Evolutionary conservation across 37 sponge, comb jelly and placozoan genomes (phyloP).

Genomic region (Amphimedon queenslandica): DNA sequence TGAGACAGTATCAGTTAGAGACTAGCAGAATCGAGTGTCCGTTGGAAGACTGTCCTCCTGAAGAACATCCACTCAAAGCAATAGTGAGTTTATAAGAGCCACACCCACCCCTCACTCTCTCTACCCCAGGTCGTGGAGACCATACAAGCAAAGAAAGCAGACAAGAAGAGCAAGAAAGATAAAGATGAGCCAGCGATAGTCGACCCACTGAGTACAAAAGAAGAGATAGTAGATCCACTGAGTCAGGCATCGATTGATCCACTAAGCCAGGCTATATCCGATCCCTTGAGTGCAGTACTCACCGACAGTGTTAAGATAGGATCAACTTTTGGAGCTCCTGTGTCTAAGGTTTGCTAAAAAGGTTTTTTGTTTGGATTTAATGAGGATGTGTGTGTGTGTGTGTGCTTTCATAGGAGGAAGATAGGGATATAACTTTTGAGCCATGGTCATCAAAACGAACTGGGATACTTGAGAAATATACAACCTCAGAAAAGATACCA

Average conservation of each 20-base stretch:
- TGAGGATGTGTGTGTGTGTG: too few relatives aligned
- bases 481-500: constrained; percentile 84
- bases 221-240: background rate
- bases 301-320: constrained; percentile 29
- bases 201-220: constrained; percentile 55
- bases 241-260: constrained; percentile 15
- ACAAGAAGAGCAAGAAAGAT: background rate
- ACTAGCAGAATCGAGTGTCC: constrained; percentile 5
- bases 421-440: constrained; percentile 58
- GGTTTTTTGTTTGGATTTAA: background rate
- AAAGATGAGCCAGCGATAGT: constrained; percentile 21
- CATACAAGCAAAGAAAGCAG: constrained; percentile 1
- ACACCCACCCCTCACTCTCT: background rate
- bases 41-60: constrained; percentile 30
- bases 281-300: constrained; percentile 63
- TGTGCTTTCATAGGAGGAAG: constrained; percentile 7
- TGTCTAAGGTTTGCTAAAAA: constrained; percentile 14
- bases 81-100: constrained; percentile 16
- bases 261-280: constrained; percentile 11
- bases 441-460: constrained; percentile 88
- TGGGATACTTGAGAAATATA: constrained; percentile 78
- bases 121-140: constrained; percentile 20
- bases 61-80: constrained; percentile 33
- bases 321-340: constrained; percentile 21
- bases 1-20: constrained; percentile 55